phyloP scores from a whole-genome alignment of 2,113 vertebrate species.

The Leiothrix lutea region DNA sequence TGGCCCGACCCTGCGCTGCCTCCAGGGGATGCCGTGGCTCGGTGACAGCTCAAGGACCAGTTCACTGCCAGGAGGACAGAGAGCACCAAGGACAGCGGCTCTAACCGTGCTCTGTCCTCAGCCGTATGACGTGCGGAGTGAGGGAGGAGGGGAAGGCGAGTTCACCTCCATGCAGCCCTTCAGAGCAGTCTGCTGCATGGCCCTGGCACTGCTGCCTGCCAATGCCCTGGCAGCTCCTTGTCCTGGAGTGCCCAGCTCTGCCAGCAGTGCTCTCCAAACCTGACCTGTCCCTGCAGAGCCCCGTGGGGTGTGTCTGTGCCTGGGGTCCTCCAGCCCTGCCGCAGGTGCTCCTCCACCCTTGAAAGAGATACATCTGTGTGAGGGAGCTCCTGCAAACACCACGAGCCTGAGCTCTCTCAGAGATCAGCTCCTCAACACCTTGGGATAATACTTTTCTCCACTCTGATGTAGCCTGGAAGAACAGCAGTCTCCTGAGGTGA shows the following conservation, averaged over 20 bases:
- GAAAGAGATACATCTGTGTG: neutral
- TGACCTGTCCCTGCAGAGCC: neutral
- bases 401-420: neutral
- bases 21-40: neutral
- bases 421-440: neutral
- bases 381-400: neutral
- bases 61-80: neutral
- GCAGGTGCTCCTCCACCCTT: neutral
- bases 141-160: neutral
- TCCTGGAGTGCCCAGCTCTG: neutral
- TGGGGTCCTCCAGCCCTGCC: neutral
- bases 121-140: neutral
- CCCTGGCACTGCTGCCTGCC: neutral
- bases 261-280: neutral
- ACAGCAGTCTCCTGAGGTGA: neutral
- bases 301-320: neutral
- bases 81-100: neutral
- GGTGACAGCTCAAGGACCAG: rapidly evolving
- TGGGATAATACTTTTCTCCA: neutral
- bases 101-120: neutral
- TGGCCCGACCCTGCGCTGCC: rapidly evolving
- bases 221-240: neutral
- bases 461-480: neutral
- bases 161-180: slow-evolving; percentile 17
- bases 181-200: neutral